Evolutionary conservation across 2,113 vertebrate species (phyloP).

Genomic region (Paradisaea rubra): DNA sequence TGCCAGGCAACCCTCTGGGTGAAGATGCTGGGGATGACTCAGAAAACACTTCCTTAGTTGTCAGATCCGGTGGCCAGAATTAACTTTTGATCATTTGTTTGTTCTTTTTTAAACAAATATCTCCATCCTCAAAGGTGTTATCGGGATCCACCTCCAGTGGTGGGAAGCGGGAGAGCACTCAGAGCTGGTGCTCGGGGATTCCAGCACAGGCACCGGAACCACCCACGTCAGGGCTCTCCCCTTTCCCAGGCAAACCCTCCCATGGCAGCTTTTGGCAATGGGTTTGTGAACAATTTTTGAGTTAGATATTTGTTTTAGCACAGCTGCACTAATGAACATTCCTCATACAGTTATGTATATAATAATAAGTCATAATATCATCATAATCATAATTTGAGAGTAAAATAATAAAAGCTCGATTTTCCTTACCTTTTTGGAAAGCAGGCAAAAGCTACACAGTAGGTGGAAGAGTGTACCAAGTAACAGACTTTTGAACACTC

Average conservation of each 20-base stretch:
- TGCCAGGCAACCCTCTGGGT: not conserved
- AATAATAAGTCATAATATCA: not conserved
- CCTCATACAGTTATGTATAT: not conserved
- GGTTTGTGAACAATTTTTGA: slow-evolving; percentile 45
- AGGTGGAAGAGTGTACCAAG: slow-evolving; percentile 82
- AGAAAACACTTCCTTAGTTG: not conserved
- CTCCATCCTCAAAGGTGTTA: not conserved
- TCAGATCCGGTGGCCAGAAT: not conserved
- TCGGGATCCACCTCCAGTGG: fast-evolving
- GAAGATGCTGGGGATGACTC: not conserved
- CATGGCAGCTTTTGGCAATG: fast-evolving
- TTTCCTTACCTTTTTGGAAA: slow-evolving; percentile 74
- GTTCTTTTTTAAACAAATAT: not conserved
- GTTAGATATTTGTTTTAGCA: not conserved
- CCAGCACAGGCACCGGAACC: not conserved
- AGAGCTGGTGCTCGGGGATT: not conserved
- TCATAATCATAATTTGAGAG: not conserved
- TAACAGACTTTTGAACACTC: slow-evolving; percentile 82
- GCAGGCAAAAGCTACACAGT: slow-evolving; percentile 82
- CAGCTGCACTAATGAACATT: not conserved
- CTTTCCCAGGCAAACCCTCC: not conserved
- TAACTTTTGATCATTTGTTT: not conserved
- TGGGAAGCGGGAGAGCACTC: not conserved
- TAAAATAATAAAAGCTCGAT: slow-evolving; percentile 50
- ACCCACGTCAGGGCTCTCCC: not conserved